phyloP scores from a whole-genome alignment of 2,797 vertebrate genomes.

The Hybognathus amarus region DNA sequence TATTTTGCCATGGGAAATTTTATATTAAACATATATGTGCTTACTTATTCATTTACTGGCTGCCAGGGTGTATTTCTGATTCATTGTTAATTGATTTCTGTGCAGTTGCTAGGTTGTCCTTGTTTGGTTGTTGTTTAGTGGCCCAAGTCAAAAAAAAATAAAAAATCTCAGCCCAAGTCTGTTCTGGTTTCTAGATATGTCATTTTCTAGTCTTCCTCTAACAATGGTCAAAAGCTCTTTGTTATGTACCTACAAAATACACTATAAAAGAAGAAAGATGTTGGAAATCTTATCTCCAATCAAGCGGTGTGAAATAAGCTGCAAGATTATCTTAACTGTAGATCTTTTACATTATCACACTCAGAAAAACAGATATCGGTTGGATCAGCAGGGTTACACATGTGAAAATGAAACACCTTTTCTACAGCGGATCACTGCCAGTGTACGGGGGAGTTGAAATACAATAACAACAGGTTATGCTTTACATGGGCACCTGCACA shows the following conservation, averaged over 20 bases:
- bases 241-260: neutral
- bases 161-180: neutral
- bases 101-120: neutral
- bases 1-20: neutral
- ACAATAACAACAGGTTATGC: conserved; percentile 21
- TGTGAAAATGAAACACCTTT: conserved; percentile 64
- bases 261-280: neutral
- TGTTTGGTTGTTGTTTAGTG: neutral
- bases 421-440: conserved; percentile 22
- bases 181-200: neutral
- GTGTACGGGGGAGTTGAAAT: conserved; percentile 21
- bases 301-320: conserved; percentile 20
- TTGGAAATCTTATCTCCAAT: conserved; percentile 4
- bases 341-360: conserved; percentile 62
- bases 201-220: too few relatives aligned
- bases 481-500: conserved; percentile 7
- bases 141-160: neutral
- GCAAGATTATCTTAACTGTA: conserved; percentile 59
- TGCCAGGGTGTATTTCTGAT: neutral
- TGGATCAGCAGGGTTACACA: conserved; percentile 47
- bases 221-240: neutral
- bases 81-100: neutral
- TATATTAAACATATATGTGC: neutral
- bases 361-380: conserved; percentile 62
- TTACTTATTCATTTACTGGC: neutral